These are phyloP conservation scores for Hipposideros larvatus DNA, from an alignment of 2,797 vertebrate genomes.

Conservation along the genomic window DNA sequence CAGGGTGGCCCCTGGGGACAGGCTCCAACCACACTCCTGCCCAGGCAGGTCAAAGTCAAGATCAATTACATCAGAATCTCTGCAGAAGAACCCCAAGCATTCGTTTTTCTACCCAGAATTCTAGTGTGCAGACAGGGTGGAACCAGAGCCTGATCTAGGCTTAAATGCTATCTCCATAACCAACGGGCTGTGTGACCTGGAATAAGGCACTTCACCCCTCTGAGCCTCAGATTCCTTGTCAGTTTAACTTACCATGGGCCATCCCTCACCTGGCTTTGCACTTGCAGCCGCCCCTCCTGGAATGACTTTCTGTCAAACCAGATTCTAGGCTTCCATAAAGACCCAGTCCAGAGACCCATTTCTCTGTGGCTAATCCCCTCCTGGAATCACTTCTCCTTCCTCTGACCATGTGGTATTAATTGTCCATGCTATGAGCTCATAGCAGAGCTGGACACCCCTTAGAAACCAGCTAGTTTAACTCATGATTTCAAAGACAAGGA, in stretches of 20 bases:
- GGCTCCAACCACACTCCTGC: neutral
- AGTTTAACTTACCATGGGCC: neutral
- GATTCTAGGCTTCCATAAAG: neutral
- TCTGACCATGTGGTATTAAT: neutral
- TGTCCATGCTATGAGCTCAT: neutral
- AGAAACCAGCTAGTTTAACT: neutral
- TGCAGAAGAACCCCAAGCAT: neutral
- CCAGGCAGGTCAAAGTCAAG: neutral
- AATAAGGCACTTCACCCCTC: neutral
- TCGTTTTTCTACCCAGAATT: neutral
- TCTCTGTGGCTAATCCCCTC: neutral
- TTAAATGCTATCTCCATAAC: neutral
- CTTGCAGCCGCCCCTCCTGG: neutral
- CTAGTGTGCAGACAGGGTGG: neutral
- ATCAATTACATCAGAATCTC: neutral
- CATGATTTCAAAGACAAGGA: neutral
- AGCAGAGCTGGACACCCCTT: neutral
- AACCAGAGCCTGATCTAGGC: neutral
- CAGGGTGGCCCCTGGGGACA: neutral
- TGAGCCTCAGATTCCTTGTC: neutral
- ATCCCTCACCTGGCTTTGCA: neutral
- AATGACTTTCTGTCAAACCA: neutral
- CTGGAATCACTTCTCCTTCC: neutral
- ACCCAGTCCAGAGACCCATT: neutral
- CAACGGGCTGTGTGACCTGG: neutral